Evolutionary conservation across 2,797 vertebrate genomes (phyloP), one percentile per base, ranked within the genome.

Genomic region (Poeciliopsis turneri): DNA sequence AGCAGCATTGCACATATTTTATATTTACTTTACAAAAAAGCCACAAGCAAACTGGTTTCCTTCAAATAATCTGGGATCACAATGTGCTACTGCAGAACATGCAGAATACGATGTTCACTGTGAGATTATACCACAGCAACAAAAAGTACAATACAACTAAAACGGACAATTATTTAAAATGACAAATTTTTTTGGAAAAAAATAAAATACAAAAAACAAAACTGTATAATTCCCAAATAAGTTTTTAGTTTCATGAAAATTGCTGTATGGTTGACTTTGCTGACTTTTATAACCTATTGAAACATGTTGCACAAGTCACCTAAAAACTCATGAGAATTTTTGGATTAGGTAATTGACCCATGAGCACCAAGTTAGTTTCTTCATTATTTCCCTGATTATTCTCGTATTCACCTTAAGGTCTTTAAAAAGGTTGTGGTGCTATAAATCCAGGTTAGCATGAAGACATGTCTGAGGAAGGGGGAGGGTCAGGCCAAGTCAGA

Each of bases 401-500:
- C 66, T 86, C 84, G 39, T 83, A 43, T 28, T 86, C 81, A 79
- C 76, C 64, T 71, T 12, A 46, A 72, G 51, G 74, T 72, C 80
- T 61, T 87, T 83, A 75, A 36, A 76, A 81, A n/a, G 78, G 69
- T 64, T 79, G 64, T 30, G 76, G 57, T 86, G 20, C 80, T 87
- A 84, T 71, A 25, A 76, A 87, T 76, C 71, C 78, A 82, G 87
- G 87, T 92, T 81, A 82, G 84, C 73, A 59, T 7, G 46, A 72
- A 78, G 86, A 87, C 73, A 73, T 74, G 81, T 75, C 49, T 41
- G 36, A 68, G 36, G 20, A 28, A 25, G 36, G 18, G 4, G 30
- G 47, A 59, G 88, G 92, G 92, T 93, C 92, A 90, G 79, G 88
- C 57, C 46, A 53, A 89, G 84, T 89, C 88, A 77, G 80, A 86